Evolutionary conservation across 2,888 invertebrate genomes (phyloP), one percentile per base, ranked within the genome.

Genomic region (Synanthedon tipuliformis): DNA sequence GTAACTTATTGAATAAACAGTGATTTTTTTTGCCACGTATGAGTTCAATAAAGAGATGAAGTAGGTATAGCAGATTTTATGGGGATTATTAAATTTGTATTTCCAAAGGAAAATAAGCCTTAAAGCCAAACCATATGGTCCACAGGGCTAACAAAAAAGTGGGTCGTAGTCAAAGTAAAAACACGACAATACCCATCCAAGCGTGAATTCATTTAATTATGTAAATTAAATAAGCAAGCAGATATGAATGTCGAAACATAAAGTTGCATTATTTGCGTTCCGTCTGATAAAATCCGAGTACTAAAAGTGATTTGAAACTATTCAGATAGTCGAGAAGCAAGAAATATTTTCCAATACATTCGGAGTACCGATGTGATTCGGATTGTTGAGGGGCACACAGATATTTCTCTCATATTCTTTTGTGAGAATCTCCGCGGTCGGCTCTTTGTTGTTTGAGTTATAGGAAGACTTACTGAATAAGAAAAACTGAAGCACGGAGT

Each of bases 381-480:
- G 71, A 78, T 78, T 78, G 78, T 75, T 7, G 34, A 70, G 70
- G 69, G 64, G 71, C 70, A 74, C 70, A 74, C 68, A 76, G 76
- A 81, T 82, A 83, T 81, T 82, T 79, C 78, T 79, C 78, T 80
- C 77, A 82, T 81, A 81, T 82, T 82, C 82, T 78, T 85, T 85
- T 85, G 84, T 85, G 71, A 69, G 68, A 66, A 76, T 73, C 72
- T 67, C 70, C 67, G 71, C 74, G 75, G 75, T 65, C 75, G 73
- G 73, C 70, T 76, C 75, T 82, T 81, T 81, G 81, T 82, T 82
- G 73, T 79, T 75, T 71, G 75, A 76, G 73, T 79, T 78, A 81
- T 77, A 75, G 63, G 67, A 68, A 69, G 69, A 74, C 74, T 77
- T 69, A 73, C 69, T 69, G 77, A 75, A 78, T 75, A 78, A 77